Evolutionary conservation across 2,113 vertebrate genomes (phyloP).

Genomic region (Proteles cristata): DNA sequence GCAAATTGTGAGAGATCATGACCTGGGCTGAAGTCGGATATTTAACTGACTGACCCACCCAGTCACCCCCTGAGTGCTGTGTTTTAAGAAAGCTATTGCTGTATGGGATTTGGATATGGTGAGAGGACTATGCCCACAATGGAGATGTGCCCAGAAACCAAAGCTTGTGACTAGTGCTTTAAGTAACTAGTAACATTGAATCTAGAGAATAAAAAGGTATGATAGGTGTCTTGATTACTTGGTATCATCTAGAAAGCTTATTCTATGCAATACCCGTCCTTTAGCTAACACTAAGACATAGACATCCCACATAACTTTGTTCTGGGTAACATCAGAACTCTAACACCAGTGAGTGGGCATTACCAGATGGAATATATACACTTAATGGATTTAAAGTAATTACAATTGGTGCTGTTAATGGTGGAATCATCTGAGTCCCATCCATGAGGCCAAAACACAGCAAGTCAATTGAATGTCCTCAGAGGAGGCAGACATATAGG

Average conservation of each 20-base stretch:
- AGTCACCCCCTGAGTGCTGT: not conserved
- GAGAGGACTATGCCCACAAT: not conserved
- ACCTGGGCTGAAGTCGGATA: no score
- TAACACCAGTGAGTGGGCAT: not conserved
- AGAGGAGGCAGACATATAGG: not conserved
- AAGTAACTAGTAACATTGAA: not conserved
- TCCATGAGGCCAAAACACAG: not conserved
- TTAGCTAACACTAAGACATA: not conserved
- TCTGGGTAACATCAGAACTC: not conserved
- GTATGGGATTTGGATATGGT: not conserved
- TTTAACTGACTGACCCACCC: no score
- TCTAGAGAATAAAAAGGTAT: not conserved
- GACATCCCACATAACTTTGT: not conserved
- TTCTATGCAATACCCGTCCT: not conserved
- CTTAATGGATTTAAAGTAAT: not conserved
- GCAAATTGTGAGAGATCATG: no score
- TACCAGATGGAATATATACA: not conserved
- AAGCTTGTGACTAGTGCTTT: not conserved
- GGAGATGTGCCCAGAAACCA: not conserved
- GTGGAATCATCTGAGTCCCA: not conserved
- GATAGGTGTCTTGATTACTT: not conserved
- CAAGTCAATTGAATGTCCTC: not conserved
- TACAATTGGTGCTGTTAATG: not conserved
- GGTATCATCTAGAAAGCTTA: not conserved
- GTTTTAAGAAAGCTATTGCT: conserved; percentile 7